A percentile compares a stretch with the other conserved stretches of the same genome.
Evolutionary conservation across 2,888 invertebrate species (phyloP).

Genomic region (Uloborus plumipes): DNA sequence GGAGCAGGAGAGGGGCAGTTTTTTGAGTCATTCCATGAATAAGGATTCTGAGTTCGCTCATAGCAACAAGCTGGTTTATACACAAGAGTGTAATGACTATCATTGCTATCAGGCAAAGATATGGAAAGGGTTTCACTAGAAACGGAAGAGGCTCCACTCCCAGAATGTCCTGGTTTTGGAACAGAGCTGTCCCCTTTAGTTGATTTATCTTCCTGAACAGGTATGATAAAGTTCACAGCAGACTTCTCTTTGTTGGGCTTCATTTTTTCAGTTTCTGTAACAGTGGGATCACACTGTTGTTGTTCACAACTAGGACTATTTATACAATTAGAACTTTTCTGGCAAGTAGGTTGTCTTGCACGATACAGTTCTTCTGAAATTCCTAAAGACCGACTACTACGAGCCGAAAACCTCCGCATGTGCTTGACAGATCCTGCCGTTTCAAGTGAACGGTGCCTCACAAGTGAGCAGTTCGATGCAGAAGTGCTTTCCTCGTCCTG

Average conservation of each 20-base stretch:
- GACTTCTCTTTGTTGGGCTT: slow-evolving; percentile 32
- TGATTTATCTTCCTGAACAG: slow-evolving; percentile 18
- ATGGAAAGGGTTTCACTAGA: slow-evolving; percentile 64
- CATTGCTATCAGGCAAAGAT: slow-evolving; percentile 64
- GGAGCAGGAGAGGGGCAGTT: slow-evolving; percentile 61
- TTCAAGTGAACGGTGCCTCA: slow-evolving; percentile 66
- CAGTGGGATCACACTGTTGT: not conserved
- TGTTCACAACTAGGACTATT: slow-evolving; percentile 14
- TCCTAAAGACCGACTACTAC: slow-evolving; percentile 64
- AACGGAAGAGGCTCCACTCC: slow-evolving; percentile 59
- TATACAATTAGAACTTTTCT: slow-evolving; percentile 11
- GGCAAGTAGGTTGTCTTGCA: slow-evolving; percentile 29
- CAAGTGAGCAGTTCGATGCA: slow-evolving; percentile 55
- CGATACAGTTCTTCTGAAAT: slow-evolving; percentile 55
- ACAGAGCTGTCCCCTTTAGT: slow-evolving; percentile 7
- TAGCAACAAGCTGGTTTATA: slow-evolving; percentile 49
- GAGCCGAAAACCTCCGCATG: slow-evolving; percentile 57
- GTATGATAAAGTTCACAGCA: slow-evolving; percentile 36
- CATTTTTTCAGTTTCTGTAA: slow-evolving; percentile 9
- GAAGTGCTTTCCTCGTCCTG: slow-evolving; percentile 32
- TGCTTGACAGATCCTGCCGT: slow-evolving; percentile 52
- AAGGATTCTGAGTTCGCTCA: slow-evolving; percentile 33
- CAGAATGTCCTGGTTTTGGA: slow-evolving; percentile 19
- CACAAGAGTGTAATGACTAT: slow-evolving; percentile 63
- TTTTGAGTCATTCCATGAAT: slow-evolving; percentile 45